A percentile compares a stretch with the other conserved stretches of the same genome.
phyloP scores from a whole-genome alignment of 2,113 vertebrate genomes.

The Burhinus bistriatus region DNA sequence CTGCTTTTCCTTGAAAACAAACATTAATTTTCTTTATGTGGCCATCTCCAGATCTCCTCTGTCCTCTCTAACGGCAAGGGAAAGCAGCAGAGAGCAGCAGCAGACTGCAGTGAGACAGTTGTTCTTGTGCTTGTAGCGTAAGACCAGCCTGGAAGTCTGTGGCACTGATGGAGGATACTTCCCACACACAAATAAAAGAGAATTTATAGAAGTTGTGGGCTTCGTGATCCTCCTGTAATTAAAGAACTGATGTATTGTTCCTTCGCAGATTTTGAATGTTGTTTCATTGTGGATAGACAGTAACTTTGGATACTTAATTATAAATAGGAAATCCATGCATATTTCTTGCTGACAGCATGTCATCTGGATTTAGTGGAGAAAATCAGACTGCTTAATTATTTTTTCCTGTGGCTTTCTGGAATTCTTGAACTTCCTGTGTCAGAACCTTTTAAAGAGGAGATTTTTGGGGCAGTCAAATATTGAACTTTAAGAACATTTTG shows the following conservation, averaged over 20 bases:
- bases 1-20: neutral
- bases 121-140: neutral
- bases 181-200: neutral
- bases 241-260: neutral
- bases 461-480: neutral
- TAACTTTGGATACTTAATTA: neutral
- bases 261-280: neutral
- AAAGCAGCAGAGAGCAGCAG: constrained; percentile 69
- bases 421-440: neutral
- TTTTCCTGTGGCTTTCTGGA: neutral
- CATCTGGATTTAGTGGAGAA: neutral
- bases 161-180: neutral
- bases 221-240: neutral
- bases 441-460: neutral
- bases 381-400: neutral
- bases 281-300: neutral
- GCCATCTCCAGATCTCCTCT: neutral
- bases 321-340: neutral
- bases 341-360: neutral
- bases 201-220: neutral
- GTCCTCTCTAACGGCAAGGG: neutral
- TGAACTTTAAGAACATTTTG: neutral
- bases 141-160: neutral
- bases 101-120: constrained; percentile 11
- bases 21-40: neutral